Conservation (phyloP, 2,113 vertebrate species). For the Phasianus colchicus region DNA sequence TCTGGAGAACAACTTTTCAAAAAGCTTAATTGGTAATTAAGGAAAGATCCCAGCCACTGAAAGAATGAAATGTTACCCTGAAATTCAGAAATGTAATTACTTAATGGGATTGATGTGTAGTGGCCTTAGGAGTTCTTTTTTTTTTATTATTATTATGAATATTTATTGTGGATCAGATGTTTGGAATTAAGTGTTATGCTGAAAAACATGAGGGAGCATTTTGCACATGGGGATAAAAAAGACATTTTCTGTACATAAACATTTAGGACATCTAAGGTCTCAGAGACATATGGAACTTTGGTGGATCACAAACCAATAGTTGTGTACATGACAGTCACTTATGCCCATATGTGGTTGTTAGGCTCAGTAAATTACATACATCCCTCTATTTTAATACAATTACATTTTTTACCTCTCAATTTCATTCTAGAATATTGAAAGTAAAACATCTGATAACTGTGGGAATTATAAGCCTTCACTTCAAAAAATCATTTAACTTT, state of each 20-base stretch:
- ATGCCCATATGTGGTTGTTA: not conserved
- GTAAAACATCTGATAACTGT: not conserved
- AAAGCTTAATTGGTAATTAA: rapidly evolving
- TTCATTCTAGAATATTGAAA: not conserved
- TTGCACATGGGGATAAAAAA: not conserved
- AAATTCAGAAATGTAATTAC: not conserved
- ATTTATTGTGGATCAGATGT: not conserved
- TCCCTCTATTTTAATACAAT: not conserved
- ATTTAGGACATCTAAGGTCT: not conserved
- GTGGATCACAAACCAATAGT: not conserved
- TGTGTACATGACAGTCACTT: not conserved
- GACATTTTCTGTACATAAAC: not conserved
- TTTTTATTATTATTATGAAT: not conserved
- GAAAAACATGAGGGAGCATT: not conserved
- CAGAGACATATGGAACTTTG: not conserved
- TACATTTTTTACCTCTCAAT: not conserved
- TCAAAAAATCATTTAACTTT: not conserved
- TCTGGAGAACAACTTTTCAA: not conserved
- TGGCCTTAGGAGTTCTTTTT: not conserved
- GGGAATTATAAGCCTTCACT: not conserved
- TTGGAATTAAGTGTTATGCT: not conserved
- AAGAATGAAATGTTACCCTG: not conserved
- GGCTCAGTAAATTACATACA: not conserved
- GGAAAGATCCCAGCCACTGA: not conserved
- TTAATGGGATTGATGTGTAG: not conserved